phyloP scores from a whole-genome alignment of 2,888 invertebrate species.

The Drosophila sordidula region DNA sequence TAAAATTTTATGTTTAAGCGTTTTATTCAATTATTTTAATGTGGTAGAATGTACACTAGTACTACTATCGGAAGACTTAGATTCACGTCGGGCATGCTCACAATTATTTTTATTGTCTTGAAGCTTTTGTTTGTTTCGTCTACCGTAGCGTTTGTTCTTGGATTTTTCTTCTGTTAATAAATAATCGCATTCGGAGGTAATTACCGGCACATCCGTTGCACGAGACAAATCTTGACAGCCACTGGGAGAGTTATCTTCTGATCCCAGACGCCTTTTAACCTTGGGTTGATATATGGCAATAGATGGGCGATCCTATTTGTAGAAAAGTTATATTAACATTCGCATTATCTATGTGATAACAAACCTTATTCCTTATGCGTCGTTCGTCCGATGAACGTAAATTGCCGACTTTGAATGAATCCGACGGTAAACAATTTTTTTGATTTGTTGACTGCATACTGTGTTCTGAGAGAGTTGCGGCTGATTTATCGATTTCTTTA shows the following conservation, averaged over 20 bases:
- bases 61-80: slow-evolving; percentile 65
- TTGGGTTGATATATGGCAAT: slow-evolving; percentile 95
- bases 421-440: slow-evolving; percentile 9
- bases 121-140: slow-evolving; percentile 55
- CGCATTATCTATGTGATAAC: not conserved
- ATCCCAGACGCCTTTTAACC: slow-evolving; percentile 65
- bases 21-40: slow-evolving; percentile 33
- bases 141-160: slow-evolving; percentile 39
- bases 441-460: not conserved
- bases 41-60: slow-evolving; percentile 35
- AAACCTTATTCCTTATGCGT: slow-evolving; percentile 84
- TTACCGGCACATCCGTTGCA: slow-evolving; percentile 2
- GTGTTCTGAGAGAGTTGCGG: not conserved
- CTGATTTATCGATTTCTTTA: slow-evolving; percentile 14
- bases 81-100: slow-evolving; percentile 33
- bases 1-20: not conserved
- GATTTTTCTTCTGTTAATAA: slow-evolving; percentile 39
- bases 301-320: slow-evolving; percentile 92
- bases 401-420: slow-evolving; percentile 14
- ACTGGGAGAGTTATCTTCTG: slow-evolving; percentile 67
- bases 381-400: slow-evolving; percentile 72
- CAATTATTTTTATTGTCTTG: slow-evolving; percentile 27
- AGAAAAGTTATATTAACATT: not conserved
- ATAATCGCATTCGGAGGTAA: slow-evolving; percentile 36
- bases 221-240: slow-evolving; percentile 26